Evolutionary conservation across 1,140 invertebrate species (phyloP).

Genomic region (Laupala kohalensis): DNA sequence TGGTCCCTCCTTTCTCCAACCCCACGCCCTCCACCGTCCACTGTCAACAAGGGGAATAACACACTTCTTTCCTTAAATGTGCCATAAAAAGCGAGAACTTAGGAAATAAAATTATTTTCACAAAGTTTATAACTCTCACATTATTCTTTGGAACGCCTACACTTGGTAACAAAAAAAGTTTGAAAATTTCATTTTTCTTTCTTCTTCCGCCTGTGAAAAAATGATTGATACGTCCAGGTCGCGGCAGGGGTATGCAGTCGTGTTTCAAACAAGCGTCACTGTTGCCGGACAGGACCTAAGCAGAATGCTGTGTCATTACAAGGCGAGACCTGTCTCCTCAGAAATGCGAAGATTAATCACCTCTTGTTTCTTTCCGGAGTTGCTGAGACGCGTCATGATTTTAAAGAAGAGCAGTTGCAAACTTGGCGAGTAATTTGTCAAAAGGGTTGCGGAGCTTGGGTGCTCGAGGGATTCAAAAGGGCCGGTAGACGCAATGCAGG

Average conservation of each 20-base stretch:
- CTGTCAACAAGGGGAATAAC: not conserved
- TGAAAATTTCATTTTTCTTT: not conserved
- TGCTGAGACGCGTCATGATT: not conserved
- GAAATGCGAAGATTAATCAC: not conserved
- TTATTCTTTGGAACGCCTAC: not conserved
- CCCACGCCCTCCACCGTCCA: no score
- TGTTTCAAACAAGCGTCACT: no score
- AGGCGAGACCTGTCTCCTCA: not conserved
- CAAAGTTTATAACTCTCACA: not conserved
- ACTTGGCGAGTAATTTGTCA: not conserved
- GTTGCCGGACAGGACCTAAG: no score
- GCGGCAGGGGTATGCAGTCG: not conserved
- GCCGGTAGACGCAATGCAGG: no score
- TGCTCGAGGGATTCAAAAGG: no score
- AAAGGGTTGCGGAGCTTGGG: no score
- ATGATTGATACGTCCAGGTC: not conserved
- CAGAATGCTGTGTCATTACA: not conserved
- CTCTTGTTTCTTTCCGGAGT: not conserved
- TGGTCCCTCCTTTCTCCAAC: not conserved
- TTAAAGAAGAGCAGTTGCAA: not conserved
- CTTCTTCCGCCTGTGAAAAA: not conserved
- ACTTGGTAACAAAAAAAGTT: not conserved
- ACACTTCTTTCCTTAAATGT: not conserved
- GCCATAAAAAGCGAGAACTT: not conserved
- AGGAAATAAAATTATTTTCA: not conserved